Base-by-base conservation (phyloP, 2,888 invertebrate genomes). In the Poecilobothrus nobilitatus region DNA sequence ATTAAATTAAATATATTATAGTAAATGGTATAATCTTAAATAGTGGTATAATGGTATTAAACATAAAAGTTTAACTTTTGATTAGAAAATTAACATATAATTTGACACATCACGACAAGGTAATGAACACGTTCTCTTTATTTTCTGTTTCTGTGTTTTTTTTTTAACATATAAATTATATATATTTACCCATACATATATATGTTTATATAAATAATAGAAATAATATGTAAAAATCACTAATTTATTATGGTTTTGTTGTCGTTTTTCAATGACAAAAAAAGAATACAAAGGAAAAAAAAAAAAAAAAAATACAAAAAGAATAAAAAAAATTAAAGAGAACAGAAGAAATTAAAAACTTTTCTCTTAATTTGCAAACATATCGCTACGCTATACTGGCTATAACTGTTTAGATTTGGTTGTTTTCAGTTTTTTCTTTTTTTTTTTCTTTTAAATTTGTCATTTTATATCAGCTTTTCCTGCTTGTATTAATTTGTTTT, bases 31-130 rank as follows among this genome's bases (percentile, higher is more conserved):
- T n/a, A 53, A 53, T 12, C 15, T 53, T 53, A 53, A 53, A 53
- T 53, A 53, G 53, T n/a, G 15, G 53, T 53, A 53, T 53, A 53
- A 53, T 18, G n/a, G n/a, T 53, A 53, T 53, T 53, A 18, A 53
- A 53, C 53, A 53, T 53, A 53, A 53, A 53, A 53, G 53, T 53
- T 53, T 53, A 53, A 53, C 53, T 53, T 53, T 53, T 53, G 53
- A 53, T 53, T 53, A 53, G 53, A 53, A 53, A 53, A 53, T 53
- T 53, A 53, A 53, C 53, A 53, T 53, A 53, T 53, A 53, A 53
- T 53, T 53, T 53, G 53, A 53, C 53, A 53, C 53, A 53, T 53
- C 53, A 53, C 53, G 53, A 53, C 53, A 53, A 53, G 53, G 53
- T 53, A 53, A 53, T 53, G 53, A 53, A 53, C 53, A 53, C 53